phyloP scores from a whole-genome alignment of 2,113 vertebrate species.

The Epinephelus lanceolatus region DNA sequence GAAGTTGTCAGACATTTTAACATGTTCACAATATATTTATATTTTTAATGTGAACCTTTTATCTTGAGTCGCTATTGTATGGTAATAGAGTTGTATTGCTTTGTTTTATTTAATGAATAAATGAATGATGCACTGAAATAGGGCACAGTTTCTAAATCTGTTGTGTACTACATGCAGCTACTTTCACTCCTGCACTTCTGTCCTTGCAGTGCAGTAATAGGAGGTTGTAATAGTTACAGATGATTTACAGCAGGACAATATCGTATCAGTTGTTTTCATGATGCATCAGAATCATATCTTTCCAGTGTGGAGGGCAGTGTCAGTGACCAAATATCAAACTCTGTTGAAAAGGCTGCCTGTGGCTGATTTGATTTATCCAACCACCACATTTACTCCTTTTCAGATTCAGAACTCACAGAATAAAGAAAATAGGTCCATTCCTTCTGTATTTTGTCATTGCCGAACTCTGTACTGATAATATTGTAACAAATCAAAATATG shows the following conservation, averaged over 20 bases:
- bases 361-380: too few relatives aligned
- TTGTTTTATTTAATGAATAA: conserved; percentile 7
- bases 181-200: not conserved
- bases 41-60: not conserved
- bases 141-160: conserved; percentile 1
- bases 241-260: too few relatives aligned
- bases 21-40: not conserved
- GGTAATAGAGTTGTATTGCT: not conserved
- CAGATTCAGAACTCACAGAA: not conserved
- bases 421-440: not conserved
- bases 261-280: not conserved
- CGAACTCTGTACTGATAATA: not conserved
- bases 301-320: not conserved
- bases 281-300: not conserved
- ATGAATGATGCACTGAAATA: not conserved
- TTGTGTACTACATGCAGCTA: conserved; percentile 1
- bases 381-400: too few relatives aligned
- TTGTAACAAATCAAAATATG: not conserved
- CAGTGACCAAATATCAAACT: not conserved
- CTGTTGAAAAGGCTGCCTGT: too few relatives aligned
- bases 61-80: not conserved
- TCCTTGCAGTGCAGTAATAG: not conserved
- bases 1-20: not conserved
- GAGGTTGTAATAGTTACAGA: not conserved
- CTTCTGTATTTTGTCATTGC: not conserved